Evolutionary conservation across 1,140 invertebrate species (phyloP).

Genomic region (Leptopilina boulardi): DNA sequence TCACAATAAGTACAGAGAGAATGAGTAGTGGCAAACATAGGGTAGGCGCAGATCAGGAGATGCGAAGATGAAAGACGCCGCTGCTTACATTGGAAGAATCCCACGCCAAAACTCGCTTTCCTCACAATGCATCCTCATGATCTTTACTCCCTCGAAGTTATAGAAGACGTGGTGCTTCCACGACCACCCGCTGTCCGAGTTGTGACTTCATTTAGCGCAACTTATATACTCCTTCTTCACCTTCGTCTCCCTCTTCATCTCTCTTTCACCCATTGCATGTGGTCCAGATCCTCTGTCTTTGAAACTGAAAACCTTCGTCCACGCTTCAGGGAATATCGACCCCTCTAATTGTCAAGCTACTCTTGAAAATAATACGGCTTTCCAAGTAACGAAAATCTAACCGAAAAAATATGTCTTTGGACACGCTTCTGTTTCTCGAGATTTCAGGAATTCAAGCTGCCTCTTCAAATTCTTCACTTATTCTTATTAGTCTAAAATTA

Average conservation of each 20-base stretch:
- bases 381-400: neutral
- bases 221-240: slow-evolving; percentile 35
- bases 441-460: too few species aligned
- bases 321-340: slow-evolving; percentile 20
- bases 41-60: slow-evolving; percentile 43
- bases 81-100: slow-evolving; percentile 56
- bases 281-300: slow-evolving; percentile 33
- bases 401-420: neutral
- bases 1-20: slow-evolving; percentile 43
- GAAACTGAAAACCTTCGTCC: neutral
- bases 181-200: slow-evolving; percentile 71
- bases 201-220: slow-evolving; percentile 72
- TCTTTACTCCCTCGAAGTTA: slow-evolving; percentile 58
- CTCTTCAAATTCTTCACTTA: too few species aligned
- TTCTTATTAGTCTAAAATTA: too few species aligned
- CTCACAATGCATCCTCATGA: slow-evolving; percentile 67
- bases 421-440: slow-evolving; percentile 17
- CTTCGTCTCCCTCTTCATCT: slow-evolving; percentile 2
- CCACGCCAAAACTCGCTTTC: slow-evolving; percentile 62
- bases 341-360: slow-evolving; percentile 14
- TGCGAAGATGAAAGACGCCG: slow-evolving; percentile 71
- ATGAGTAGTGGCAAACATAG: slow-evolving; percentile 38
- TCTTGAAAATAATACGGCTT: slow-evolving; percentile 11
- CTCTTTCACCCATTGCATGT: slow-evolving; percentile 42
- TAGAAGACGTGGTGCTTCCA: slow-evolving; percentile 63